These are phyloP conservation scores for Apteryx mantelli DNA, from an alignment of 2,113 vertebrate genomes.

Conservation along the genomic window DNA sequence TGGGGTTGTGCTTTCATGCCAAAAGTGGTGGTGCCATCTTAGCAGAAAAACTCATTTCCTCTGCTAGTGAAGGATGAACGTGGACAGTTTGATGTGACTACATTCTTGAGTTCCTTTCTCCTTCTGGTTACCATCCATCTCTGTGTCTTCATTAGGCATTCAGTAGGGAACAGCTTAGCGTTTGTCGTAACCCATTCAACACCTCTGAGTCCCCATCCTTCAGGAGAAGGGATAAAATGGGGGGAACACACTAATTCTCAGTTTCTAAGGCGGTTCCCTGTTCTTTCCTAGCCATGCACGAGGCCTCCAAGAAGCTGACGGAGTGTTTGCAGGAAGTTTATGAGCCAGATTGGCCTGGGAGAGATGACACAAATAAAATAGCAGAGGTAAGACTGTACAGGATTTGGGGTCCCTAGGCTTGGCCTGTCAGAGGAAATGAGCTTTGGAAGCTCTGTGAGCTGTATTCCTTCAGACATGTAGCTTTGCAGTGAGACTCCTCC, in stretches of 20 bases:
- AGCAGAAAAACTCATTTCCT: neutral
- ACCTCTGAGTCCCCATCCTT: neutral
- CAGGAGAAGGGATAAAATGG: neutral
- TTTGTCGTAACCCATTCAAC: neutral
- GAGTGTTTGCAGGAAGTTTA: conserved; percentile 96
- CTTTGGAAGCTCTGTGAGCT: neutral
- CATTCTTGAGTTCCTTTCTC: neutral
- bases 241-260: neutral
- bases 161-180: neutral
- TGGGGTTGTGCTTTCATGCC: neutral
- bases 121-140: neutral
- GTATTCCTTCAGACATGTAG: neutral
- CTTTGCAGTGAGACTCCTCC: neutral
- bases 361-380: conserved; percentile 91
- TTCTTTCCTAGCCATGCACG: conserved; percentile 90
- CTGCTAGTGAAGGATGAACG: neutral
- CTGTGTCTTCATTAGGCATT: neutral
- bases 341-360: conserved; percentile 93
- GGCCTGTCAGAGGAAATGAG: neutral
- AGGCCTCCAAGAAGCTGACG: conserved; percentile 93
- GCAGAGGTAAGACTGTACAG: conserved; percentile 84
- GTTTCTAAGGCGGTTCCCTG: neutral
- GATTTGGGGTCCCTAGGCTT: neutral
- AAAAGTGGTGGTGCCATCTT: neutral
- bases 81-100: neutral